Base-by-base conservation (phyloP, 2,113 vertebrate species). In the Theristicus caerulescens region DNA sequence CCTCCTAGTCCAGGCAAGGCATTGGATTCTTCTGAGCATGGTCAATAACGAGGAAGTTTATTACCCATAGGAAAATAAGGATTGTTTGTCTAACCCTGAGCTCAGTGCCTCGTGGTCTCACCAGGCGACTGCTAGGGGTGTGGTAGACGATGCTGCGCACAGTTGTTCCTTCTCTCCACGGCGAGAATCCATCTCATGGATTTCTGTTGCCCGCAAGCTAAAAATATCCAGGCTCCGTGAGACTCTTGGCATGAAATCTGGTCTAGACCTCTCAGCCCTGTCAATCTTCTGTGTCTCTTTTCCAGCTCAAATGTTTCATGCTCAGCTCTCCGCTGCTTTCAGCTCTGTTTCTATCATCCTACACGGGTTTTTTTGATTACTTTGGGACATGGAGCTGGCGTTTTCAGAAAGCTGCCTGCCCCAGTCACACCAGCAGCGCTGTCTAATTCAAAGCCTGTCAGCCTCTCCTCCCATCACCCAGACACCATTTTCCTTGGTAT, bases 131-230 rank as follows among this genome's bases (percentile, higher is more conserved):
- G 40, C 40, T 65, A 36, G 49, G 44, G 44, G 55, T 55, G 40
- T 2, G 3, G 25, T 8, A 81, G 92, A 69, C 0, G 2, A 52
- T 66, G 55, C 89, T 79, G 46, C 0, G 0, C 10, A 9, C 19
- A 34, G 40, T 36, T 58, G 31, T 19, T 77, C 51, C 36, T 86
- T 40, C 31, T 71, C 55, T 65, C 25, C 58, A 58, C 0, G 4
- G 44, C 4, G 0, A n/a, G n/a, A n/a, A n/a, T n/a, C 20, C 40
- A 73, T 11, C 65, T 86, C 78, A 44, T 31, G 57, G 59, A 10
- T 44, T 78, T 67, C 67, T 82, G 55, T n/a, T 13, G 2, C 74
- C 51, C 11, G 0, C 42, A 42, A 38, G 32, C 55, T 89, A 89
- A 87, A 94, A 93, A 82, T 84, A 95, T 2, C 29, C 4, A 0